These are phyloP conservation scores for Cremastinae sp. DNA, from an alignment of 2,888 invertebrate genomes.

Conservation along the genomic window DNA sequence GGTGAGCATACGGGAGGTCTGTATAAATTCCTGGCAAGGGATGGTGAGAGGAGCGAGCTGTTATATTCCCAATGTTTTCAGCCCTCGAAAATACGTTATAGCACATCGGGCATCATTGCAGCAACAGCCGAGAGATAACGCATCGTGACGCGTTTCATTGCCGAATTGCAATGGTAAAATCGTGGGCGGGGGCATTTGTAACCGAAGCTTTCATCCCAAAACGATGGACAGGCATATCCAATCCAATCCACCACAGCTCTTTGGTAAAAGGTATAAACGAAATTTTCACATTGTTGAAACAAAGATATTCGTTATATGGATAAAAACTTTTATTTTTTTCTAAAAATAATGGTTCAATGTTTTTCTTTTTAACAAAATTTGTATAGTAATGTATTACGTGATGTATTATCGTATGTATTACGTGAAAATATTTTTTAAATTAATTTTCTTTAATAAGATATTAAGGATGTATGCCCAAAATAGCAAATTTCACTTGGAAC, in stretches of 20 bases:
- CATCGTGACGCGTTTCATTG: slow-evolving; percentile 60
- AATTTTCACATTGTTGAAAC: not conserved
- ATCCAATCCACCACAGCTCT: not conserved
- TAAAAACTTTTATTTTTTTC: too few species aligned
- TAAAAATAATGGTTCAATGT: too few species aligned
- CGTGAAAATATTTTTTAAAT: too few species aligned
- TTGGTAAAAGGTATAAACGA: slow-evolving; percentile 14
- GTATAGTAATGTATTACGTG: too few species aligned
- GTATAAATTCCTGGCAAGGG: slow-evolving; percentile 46
- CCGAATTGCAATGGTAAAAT: slow-evolving; percentile 46
- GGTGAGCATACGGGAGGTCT: slow-evolving; percentile 9
- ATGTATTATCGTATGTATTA: too few species aligned
- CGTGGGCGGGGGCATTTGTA: slow-evolving; percentile 3
- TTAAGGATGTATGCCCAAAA: too few species aligned
- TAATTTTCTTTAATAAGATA: too few species aligned
- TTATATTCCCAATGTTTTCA: slow-evolving; percentile 15
- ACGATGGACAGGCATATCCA: slow-evolving; percentile 23
- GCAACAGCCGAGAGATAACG: slow-evolving; percentile 45
- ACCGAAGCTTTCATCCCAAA: slow-evolving; percentile 32
- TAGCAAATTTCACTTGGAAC: too few species aligned
- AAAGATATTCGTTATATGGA: too few species aligned
- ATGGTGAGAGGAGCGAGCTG: not conserved
- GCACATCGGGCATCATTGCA: slow-evolving; percentile 17
- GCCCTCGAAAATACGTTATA: slow-evolving; percentile 24
- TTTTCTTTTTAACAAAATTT: too few species aligned